phyloP scores from a whole-genome alignment of 2,888 invertebrate genomes.

The Pterostichus madidus region DNA sequence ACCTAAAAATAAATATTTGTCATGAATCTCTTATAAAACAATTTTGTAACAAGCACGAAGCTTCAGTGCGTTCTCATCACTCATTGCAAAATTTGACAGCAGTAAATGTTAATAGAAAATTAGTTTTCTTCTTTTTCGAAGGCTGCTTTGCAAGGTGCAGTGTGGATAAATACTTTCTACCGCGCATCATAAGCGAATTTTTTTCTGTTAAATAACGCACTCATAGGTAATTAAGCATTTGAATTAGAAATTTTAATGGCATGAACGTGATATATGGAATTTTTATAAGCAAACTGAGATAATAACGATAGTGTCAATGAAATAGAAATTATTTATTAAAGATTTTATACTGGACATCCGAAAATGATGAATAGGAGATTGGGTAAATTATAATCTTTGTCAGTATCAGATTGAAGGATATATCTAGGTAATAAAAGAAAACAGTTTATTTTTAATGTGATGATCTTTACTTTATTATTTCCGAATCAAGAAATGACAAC shows the following conservation, averaged over 20 bases:
- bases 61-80: not conserved
- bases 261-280: not conserved
- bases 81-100: constrained; percentile 8
- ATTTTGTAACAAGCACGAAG: not conserved
- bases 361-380: no score
- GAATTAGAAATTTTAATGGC: not conserved
- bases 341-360: no score
- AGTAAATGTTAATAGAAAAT: constrained; percentile 7
- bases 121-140: constrained; percentile 2
- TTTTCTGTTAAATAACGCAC: not conserved
- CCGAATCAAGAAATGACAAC: no score
- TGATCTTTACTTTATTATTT: no score
- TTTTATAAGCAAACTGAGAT: not conserved
- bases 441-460: no score
- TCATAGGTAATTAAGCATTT: not conserved
- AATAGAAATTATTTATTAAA: not conserved
- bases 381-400: no score
- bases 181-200: not conserved
- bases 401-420: no score
- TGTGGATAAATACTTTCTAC: constrained; percentile 1
- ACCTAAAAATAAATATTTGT: constrained; percentile 3
- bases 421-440: no score
- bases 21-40: not conserved
- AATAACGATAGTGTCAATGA: not conserved
- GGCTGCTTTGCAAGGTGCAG: not conserved